These are phyloP conservation scores for Heliopora coerulea DNA, from an alignment of 92 coral and sea anemone species.

Conservation along the genomic window DNA sequence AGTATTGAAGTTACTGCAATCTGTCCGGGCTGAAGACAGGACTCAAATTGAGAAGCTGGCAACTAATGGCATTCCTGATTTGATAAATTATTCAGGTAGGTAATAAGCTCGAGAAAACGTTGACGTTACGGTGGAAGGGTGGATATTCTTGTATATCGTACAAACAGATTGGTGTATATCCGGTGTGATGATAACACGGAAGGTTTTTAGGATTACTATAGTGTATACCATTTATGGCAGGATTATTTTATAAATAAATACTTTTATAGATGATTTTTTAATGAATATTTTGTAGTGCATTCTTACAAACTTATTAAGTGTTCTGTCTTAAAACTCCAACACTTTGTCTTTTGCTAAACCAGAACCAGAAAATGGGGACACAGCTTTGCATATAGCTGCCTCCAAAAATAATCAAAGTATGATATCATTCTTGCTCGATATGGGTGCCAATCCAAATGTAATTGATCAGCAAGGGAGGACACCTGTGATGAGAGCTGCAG, in stretches of 20 bases:
- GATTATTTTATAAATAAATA: too few relatives aligned
- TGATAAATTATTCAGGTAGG: conserved; percentile 94
- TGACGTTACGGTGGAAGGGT: too few relatives aligned
- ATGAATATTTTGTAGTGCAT: too few relatives aligned
- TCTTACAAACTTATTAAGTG: too few relatives aligned
- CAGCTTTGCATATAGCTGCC: conserved; percentile 94
- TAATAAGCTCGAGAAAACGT: background rate
- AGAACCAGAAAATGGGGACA: conserved; percentile 97
- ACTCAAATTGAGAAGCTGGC: conserved; percentile 93
- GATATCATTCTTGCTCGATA: conserved; percentile 71
- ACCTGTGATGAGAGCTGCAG: conserved; percentile 94
- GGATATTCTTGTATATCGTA: too few relatives aligned
- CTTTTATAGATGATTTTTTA: too few relatives aligned
- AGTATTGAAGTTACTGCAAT: conserved; percentile 93
- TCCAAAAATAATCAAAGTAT: conserved; percentile 91
- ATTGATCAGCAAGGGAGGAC: conserved; percentile 81
- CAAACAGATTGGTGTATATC: too few relatives aligned
- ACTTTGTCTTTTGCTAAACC: background rate
- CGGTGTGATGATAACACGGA: too few relatives aligned
- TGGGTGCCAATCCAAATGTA: conserved; percentile 97
- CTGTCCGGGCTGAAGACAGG: conserved; percentile 90
- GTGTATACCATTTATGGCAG: too few relatives aligned
- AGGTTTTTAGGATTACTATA: too few relatives aligned
- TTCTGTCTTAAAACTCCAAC: too few relatives aligned
- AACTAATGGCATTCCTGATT: conserved; percentile 83